Evolutionary conservation across 2,888 invertebrate species (phyloP).

Genomic region (Rotaria socialis): DNA sequence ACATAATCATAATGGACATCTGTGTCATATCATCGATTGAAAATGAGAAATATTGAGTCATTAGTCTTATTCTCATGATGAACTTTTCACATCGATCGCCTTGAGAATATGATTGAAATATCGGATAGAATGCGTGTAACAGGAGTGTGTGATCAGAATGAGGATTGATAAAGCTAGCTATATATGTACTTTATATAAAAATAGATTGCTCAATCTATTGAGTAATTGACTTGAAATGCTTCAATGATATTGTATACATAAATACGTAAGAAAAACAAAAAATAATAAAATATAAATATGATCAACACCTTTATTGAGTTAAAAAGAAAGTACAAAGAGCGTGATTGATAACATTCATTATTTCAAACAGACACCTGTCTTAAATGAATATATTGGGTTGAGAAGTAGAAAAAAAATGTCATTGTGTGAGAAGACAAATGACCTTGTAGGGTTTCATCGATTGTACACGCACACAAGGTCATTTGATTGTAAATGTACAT

Average conservation of each 20-base stretch:
- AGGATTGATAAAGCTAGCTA: not conserved
- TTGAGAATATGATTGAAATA: not conserved
- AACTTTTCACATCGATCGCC: not conserved
- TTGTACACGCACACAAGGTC: not conserved
- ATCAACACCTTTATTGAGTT: not conserved
- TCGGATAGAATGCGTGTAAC: not conserved
- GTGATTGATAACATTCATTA: constrained; percentile 5
- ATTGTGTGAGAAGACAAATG: not conserved
- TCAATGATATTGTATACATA: not conserved
- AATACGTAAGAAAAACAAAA: no score
- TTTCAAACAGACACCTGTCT: not conserved
- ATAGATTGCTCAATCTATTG: not conserved
- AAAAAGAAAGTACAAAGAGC: not conserved
- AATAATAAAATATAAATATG: not conserved
- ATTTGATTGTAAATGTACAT: not conserved
- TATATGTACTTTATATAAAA: not conserved
- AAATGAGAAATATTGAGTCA: not conserved
- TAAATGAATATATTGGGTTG: not conserved
- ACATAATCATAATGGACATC: constrained; percentile 7
- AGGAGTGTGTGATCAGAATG: no score
- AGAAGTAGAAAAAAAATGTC: not conserved
- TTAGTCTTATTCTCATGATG: not conserved
- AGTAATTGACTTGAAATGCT: not conserved
- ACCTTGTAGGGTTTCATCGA: not conserved
- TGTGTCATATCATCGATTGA: not conserved